Base-by-base conservation (phyloP, 2,888 invertebrate genomes). In the Mythimna loreyi region DNA sequence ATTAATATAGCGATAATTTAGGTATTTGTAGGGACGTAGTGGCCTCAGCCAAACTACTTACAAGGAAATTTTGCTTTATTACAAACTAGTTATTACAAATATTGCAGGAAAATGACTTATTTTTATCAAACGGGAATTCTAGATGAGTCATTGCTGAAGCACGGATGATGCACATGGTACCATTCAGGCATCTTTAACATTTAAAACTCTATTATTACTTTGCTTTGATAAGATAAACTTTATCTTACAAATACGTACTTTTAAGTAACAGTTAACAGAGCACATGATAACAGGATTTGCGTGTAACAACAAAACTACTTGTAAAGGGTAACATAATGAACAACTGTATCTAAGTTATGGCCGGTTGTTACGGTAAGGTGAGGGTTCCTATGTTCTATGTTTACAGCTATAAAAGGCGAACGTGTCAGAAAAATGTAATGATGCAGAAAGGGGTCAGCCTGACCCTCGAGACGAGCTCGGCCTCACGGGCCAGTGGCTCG, bases 391-490 rank as follows among this genome's bases (percentile, higher is more conserved):
- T 33, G 3, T 7, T 55, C 43, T n/a, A 28, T 65, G 19, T 58
- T 56, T 53, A 58, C 58, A 49, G 45, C 50, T 7, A 21, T 47
- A 43, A 63, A 13, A 65, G n/a, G 57, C 9, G 56, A 72, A 69
- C 62, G 36, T 68, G 45, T 28, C 47, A 69, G 60, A 75, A 81
- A 80, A 81, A 71, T 28, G 59, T 78, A 81, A 80, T 72, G 78
- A 86, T 52, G 81, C 68, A 78, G 72, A 76, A 84, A 87, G 72
- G 82, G 82, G 78, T 72, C 60, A 72, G 72, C 67, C 25, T 60
- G 65, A 62, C 53, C 82, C 80, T 58, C 78, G 69, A 65, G 72
- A 61, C 43, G 49, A 69, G 58, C 40, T 40, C 16, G 40, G 40
- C 40, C 5, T 5, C 74, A 73, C 80, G 73, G 80, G 70, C 73